Evolutionary conservation across 2,113 vertebrate genomes (phyloP).

Genomic region (Silurus meridionalis): DNA sequence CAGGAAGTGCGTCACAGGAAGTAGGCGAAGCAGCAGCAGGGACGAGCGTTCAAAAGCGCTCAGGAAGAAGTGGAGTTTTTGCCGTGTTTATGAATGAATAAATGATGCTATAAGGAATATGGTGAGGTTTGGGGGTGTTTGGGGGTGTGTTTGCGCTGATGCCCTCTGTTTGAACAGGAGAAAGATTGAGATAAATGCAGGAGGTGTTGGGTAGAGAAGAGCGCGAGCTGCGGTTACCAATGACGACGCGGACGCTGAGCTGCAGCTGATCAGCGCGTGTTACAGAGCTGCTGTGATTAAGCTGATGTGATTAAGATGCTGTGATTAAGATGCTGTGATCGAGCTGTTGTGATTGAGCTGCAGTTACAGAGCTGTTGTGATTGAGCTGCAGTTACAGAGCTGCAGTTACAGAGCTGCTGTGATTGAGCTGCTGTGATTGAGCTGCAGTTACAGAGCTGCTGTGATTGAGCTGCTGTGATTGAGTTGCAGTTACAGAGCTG

Average conservation of each 20-base stretch:
- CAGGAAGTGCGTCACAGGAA: conserved; percentile 58
- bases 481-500: too few relatives aligned
- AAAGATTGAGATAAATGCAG: neutral
- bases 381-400: too few relatives aligned
- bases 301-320: neutral
- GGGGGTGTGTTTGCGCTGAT: neutral
- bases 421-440: too few relatives aligned
- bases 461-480: too few relatives aligned
- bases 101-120: neutral
- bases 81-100: neutral
- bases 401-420: too few relatives aligned
- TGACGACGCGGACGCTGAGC: conserved; percentile 60
- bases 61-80: neutral
- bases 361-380: too few relatives aligned
- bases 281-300: neutral
- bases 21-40: neutral
- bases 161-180: neutral
- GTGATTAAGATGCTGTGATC: too few relatives aligned
- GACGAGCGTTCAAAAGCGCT: conserved; percentile 19
- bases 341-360: too few relatives aligned
- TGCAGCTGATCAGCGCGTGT: neutral
- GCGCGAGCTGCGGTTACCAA: conserved; percentile 50
- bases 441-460: too few relatives aligned
- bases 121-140: neutral
- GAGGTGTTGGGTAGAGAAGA: neutral